phyloP scores from a whole-genome alignment of 2,797 vertebrate genomes.

The Propithecus deckenii region DNA sequence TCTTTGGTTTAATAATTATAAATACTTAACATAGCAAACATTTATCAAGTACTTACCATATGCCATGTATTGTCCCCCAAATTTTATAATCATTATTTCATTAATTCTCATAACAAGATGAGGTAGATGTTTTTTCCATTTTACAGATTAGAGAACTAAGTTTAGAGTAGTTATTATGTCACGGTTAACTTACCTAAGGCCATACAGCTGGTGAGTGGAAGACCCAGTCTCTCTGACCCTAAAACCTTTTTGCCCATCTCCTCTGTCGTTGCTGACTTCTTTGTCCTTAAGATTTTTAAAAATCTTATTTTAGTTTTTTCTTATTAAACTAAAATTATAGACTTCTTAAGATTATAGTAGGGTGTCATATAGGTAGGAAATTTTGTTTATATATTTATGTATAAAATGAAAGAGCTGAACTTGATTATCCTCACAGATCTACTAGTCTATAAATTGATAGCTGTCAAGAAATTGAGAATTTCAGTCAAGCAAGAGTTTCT shows the following conservation, averaged over 20 bases:
- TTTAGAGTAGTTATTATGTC: slow-evolving; percentile 3
- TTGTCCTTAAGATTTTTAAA: background rate
- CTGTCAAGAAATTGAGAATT: background rate
- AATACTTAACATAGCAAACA: slow-evolving; percentile 20
- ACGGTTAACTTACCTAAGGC: background rate
- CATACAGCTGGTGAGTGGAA: background rate
- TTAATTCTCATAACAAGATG: background rate
- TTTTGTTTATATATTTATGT: background rate
- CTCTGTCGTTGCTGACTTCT: background rate
- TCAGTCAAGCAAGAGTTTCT: background rate
- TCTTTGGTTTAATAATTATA: background rate
- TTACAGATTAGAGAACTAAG: background rate
- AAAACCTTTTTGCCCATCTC: background rate
- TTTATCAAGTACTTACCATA: background rate
- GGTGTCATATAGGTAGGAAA: background rate
- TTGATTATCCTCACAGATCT: background rate
- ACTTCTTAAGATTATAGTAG: background rate
- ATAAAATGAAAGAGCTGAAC: background rate
- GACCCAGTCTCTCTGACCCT: background rate
- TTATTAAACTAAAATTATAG: background rate
- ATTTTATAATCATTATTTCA: background rate
- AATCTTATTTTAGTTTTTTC: background rate
- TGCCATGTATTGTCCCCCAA: background rate
- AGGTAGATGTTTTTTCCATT: background rate
- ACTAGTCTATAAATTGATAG: background rate